Evolutionary conservation across 2,113 vertebrate genomes (phyloP).

Genomic region (Eptatretus burgeri): DNA sequence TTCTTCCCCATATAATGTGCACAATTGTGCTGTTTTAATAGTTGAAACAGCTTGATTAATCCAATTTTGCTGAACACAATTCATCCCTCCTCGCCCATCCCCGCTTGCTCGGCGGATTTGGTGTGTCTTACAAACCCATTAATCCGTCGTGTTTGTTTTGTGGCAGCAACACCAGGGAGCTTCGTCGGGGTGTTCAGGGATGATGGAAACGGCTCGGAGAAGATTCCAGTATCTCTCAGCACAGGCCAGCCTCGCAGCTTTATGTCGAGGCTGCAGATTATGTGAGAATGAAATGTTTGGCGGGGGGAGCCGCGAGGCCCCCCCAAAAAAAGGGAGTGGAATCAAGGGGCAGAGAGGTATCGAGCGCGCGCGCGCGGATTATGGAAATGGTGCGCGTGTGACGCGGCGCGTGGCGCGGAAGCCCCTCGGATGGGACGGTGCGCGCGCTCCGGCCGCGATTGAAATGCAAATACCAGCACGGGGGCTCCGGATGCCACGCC

Average conservation of each 20-base stretch:
- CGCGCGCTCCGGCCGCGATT: constrained; percentile 31
- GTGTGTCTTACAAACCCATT: constrained; percentile 2
- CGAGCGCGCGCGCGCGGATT: neutral
- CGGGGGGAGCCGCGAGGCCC: neutral
- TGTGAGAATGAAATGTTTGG: neutral
- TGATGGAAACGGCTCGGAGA: too few relatives aligned
- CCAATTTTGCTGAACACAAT: neutral
- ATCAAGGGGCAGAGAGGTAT: too few relatives aligned
- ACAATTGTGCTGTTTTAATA: constrained; percentile 1
- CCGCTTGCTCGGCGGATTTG: neutral
- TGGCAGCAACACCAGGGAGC: neutral
- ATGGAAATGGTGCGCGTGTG: neutral
- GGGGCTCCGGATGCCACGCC: constrained; percentile 97
- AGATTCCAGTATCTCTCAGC: neutral
- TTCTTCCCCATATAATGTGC: neutral
- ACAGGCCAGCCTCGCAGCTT: neutral
- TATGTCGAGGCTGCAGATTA: constrained; percentile 2
- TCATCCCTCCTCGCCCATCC: too few relatives aligned
- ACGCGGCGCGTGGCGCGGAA: neutral
- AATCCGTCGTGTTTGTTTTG: constrained; percentile 2
- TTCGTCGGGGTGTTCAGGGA: neutral
- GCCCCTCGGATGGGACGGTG: neutral
- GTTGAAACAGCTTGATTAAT: constrained; percentile 1
- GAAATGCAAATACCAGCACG: constrained; percentile 99
- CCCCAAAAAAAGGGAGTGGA: too few relatives aligned